Conservation (phyloP, 2,113 vertebrate species). For the Vimba vimba region DNA sequence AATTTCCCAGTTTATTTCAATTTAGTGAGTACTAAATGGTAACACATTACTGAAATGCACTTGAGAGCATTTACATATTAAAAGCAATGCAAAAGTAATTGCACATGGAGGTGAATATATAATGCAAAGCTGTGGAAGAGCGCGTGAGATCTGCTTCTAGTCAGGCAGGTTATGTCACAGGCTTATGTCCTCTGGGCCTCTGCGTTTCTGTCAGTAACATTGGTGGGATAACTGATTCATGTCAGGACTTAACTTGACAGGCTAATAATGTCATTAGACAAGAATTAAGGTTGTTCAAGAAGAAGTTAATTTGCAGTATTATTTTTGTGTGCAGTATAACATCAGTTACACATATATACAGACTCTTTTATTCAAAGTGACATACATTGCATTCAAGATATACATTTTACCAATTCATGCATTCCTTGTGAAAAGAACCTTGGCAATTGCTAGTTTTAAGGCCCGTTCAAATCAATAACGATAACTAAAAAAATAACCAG, state of each 20-base stretch:
- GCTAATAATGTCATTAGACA: neutral
- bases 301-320: neutral
- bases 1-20: neutral
- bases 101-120: neutral
- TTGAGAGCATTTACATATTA: conserved; percentile 6
- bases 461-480: no score
- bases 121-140: conserved; percentile 2
- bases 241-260: neutral
- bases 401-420: neutral
- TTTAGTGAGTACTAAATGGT: neutral
- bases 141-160: conserved; percentile 1
- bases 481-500: no score
- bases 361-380: neutral
- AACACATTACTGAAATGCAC: neutral
- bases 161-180: conserved; percentile 7
- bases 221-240: conserved; percentile 8
- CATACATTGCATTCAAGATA: neutral
- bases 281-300: neutral
- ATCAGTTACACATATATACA: neutral
- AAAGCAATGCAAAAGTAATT: conserved; percentile 10
- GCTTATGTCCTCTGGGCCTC: conserved; percentile 16
- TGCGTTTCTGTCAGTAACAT: neutral
- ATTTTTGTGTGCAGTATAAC: neutral
- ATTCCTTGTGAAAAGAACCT: neutral
- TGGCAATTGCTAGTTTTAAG: neutral